Conservation (phyloP, 2,888 invertebrate genomes). For the Caenorhabditis sinica region DNA sequence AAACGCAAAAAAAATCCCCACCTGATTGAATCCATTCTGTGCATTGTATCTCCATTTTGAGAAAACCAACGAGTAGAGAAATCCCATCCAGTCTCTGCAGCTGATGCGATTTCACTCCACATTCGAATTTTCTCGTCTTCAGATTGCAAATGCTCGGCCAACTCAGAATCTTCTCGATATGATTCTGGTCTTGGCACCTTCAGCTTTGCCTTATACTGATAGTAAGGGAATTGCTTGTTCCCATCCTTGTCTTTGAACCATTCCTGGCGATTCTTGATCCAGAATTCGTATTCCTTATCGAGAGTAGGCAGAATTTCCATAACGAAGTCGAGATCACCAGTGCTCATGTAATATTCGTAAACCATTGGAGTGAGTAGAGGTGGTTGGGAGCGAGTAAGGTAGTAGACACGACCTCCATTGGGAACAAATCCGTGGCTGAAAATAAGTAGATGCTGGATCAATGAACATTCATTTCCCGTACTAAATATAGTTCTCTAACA, state of each 20-base stretch:
- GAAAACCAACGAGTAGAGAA: slow-evolving; percentile 92
- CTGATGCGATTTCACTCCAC: slow-evolving; percentile 83
- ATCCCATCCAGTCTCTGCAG: slow-evolving; percentile 96
- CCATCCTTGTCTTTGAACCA: slow-evolving; percentile 73
- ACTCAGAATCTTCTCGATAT: slow-evolving; percentile 86
- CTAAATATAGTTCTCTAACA: too few relatives aligned
- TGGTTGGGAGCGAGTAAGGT: slow-evolving; percentile 85
- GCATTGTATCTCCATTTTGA: slow-evolving; percentile 78
- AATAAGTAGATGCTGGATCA: too few relatives aligned
- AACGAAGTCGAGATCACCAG: slow-evolving; percentile 89
- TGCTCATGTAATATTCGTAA: slow-evolving; percentile 89
- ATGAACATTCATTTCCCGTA: too few relatives aligned
- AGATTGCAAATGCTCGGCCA: slow-evolving; percentile 76
- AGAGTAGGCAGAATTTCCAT: slow-evolving; percentile 84
- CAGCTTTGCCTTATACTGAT: slow-evolving; percentile 90
- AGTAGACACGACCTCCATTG: slow-evolving; percentile 94
- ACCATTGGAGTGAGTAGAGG: slow-evolving; percentile 88
- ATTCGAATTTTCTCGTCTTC: slow-evolving; percentile 72
- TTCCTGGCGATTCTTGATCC: slow-evolving; percentile 88
- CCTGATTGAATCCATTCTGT: slow-evolving; percentile 86
- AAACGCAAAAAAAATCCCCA: slow-evolving; percentile 77
- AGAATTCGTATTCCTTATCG: slow-evolving; percentile 88
- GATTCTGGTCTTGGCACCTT: slow-evolving; percentile 94
- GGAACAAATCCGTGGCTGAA: slow-evolving; percentile 87
- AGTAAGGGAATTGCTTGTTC: slow-evolving; percentile 86